phyloP scores from a whole-genome alignment of 2,797 vertebrate genomes.

The Tapirus indicus region DNA sequence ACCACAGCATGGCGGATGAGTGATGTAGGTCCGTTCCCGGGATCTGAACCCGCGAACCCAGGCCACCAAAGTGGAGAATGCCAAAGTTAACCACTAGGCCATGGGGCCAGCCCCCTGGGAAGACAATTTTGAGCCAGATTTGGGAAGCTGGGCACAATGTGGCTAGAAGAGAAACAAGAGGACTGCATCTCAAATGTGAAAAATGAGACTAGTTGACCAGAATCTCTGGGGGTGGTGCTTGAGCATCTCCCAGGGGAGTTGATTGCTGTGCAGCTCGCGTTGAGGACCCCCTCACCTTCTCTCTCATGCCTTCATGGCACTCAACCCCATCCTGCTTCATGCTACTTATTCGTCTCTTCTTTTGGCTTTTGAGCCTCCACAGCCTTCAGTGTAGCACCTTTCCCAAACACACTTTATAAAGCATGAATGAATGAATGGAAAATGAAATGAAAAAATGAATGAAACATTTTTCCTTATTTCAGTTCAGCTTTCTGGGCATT shows the following conservation, averaged over 20 bases:
- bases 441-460: not conserved
- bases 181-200: not conserved
- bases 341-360: not conserved
- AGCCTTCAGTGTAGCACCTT: not conserved
- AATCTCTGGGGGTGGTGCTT: not conserved
- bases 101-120: not conserved
- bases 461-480: not conserved
- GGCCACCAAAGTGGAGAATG: no score
- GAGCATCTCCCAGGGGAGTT: not conserved
- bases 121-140: not conserved
- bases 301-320: fast-evolving
- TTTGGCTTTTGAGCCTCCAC: not conserved
- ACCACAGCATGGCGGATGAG: no score
- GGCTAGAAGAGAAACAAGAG: not conserved
- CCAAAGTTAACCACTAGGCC: no score
- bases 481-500: not conserved
- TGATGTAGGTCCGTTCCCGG: no score
- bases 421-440: not conserved
- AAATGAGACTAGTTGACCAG: not conserved
- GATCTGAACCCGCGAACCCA: no score
- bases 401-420: not conserved
- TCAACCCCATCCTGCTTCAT: not conserved
- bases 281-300: not conserved
- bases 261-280: not conserved
- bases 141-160: not conserved